phyloP scores from a whole-genome alignment of 2,888 invertebrate species.

The Nephrotoma flavescens region DNA sequence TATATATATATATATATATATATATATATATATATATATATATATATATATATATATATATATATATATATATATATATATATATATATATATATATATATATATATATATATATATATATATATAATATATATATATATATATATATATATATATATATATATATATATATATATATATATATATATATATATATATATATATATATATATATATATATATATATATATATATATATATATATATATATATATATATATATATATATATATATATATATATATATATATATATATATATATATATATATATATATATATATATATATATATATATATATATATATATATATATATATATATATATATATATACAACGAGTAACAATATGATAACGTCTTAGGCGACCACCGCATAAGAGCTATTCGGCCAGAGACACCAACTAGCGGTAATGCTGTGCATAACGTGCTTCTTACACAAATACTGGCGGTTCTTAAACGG shows the following conservation, averaged over 20 bases:
- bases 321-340: not conserved
- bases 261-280: not conserved
- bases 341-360: not conserved
- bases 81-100: not conserved
- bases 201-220: not conserved
- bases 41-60: conserved; percentile 1
- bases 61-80: not conserved
- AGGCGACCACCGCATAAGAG: too few relatives aligned
- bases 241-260: not conserved
- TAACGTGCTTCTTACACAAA: too few relatives aligned
- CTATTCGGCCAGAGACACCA: too few relatives aligned
- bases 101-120: not conserved
- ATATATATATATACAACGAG: too few relatives aligned
- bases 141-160: not conserved
- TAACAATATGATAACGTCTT: too few relatives aligned
- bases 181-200: not conserved
- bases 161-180: not conserved
- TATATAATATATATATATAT: not conserved
- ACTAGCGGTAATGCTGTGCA: too few relatives aligned
- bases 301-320: not conserved
- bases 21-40: not conserved
- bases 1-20: not conserved
- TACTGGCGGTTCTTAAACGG: too few relatives aligned
- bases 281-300: not conserved
- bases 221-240: not conserved